These are phyloP conservation scores for Cerceris rybyensis DNA, from an alignment of 2,888 invertebrate species.

Conservation along the genomic window DNA sequence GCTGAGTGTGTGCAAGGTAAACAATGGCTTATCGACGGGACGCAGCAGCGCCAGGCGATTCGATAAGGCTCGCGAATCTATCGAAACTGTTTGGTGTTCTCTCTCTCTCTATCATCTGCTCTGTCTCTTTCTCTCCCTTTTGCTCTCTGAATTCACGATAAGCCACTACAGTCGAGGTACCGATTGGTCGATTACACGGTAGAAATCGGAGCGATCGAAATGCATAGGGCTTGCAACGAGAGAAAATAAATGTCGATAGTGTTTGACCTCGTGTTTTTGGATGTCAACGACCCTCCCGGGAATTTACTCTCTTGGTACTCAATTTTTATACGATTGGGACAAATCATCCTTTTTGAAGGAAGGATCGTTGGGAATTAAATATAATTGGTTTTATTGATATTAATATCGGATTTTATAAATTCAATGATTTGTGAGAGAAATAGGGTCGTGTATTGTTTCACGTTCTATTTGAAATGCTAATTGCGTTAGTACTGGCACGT, in stretches of 20 bases:
- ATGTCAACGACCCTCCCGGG: background rate
- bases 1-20: constrained; percentile 45
- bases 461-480: no score
- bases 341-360: no score
- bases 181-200: constrained; percentile 46
- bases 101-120: no score
- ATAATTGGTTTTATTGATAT: no score
- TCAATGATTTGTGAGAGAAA: no score
- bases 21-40: constrained; percentile 64
- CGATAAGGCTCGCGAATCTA: constrained; percentile 54
- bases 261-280: background rate
- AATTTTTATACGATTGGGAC: no score
- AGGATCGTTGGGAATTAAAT: no score
- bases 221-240: background rate
- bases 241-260: background rate
- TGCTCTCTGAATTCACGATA: constrained; percentile 25
- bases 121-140: constrained; percentile 14
- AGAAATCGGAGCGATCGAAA: constrained; percentile 4
- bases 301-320: background rate
- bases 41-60: constrained; percentile 43
- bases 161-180: constrained; percentile 35
- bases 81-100: constrained; percentile 32
- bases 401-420: no score
- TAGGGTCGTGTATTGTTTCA: no score
- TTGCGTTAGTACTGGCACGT: no score